phyloP scores from a whole-genome alignment of 2,888 invertebrate species.

The Nemoura dubitans region DNA sequence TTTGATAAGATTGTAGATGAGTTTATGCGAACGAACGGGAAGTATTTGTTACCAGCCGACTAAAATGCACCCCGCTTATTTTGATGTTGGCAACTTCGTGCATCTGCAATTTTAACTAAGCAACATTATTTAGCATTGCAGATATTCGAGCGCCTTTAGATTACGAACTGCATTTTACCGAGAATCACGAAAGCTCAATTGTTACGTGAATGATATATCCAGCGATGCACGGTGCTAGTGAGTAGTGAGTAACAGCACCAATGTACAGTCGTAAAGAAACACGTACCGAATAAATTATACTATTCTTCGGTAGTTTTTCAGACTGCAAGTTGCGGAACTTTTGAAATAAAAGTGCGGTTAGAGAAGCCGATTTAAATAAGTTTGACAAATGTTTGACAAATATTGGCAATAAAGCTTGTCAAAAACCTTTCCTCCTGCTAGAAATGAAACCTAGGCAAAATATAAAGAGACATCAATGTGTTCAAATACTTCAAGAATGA shows the following conservation, averaged over 20 bases:
- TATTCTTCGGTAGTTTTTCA: not conserved
- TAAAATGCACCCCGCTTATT: too few species aligned
- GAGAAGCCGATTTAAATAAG: conserved; percentile 13
- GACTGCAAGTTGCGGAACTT: not conserved
- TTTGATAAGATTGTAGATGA: too few species aligned
- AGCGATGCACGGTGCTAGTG: not conserved
- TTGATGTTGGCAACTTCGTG: not conserved
- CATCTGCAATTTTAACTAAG: not conserved
- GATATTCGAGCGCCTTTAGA: not conserved
- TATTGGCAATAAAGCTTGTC: conserved; percentile 30
- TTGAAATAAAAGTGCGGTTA: conserved; percentile 21
- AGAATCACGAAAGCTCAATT: not conserved
- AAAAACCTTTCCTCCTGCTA: not conserved
- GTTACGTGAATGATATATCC: not conserved
- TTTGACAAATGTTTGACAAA: conserved; percentile 27
- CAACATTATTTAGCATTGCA: not conserved
- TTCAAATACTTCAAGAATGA: not conserved
- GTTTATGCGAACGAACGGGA: too few species aligned
- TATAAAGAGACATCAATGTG: conserved; percentile 20
- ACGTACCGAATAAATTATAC: not conserved
- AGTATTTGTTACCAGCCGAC: too few species aligned
- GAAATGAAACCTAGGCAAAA: conserved; percentile 1
- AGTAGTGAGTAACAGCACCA: not conserved
- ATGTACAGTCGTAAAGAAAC: not conserved
- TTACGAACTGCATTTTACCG: not conserved